Conservation (phyloP, 1,140 invertebrate species). For the Pinna nobilis region DNA sequence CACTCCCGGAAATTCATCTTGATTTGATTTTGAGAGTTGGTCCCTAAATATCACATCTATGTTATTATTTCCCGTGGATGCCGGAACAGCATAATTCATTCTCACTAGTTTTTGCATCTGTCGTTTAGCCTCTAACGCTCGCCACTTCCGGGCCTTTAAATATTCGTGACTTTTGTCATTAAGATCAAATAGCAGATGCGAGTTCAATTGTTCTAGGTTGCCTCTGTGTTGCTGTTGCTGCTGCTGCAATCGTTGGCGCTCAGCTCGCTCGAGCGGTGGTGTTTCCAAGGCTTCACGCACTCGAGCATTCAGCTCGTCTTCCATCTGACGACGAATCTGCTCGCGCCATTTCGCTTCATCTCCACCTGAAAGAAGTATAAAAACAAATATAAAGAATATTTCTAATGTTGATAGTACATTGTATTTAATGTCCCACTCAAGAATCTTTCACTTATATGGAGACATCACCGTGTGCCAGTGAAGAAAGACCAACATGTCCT, state of each 20-base stretch:
- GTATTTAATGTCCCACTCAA: too few relatives aligned
- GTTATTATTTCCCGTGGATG: constrained; percentile 16
- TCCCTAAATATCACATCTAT: constrained; percentile 63
- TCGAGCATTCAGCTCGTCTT: constrained; percentile 65
- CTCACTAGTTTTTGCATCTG: constrained; percentile 54
- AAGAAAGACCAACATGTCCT: too few relatives aligned
- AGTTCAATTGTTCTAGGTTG: constrained; percentile 54
- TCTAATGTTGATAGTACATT: too few relatives aligned
- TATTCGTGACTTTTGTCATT: constrained; percentile 55
- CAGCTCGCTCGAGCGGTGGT: constrained; percentile 65
- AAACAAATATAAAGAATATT: too few relatives aligned
- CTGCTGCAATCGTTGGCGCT: constrained; percentile 34
- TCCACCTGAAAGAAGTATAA: background rate
- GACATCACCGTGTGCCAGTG: too few relatives aligned
- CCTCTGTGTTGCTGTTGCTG: constrained; percentile 30
- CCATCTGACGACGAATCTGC: constrained; percentile 66
- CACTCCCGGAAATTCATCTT: constrained; percentile 66
- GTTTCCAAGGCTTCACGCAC: constrained; percentile 72
- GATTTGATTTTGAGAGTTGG: constrained; percentile 63
- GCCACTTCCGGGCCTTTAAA: constrained; percentile 55
- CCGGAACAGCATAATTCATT: constrained; percentile 50
- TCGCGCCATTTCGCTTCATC: constrained; percentile 60
- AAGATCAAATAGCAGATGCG: constrained; percentile 58
- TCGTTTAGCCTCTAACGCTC: constrained; percentile 54
- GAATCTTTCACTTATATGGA: too few relatives aligned